Evolutionary conservation across 2,797 vertebrate genomes (phyloP).

Genomic region (Limosa lapponica): DNA sequence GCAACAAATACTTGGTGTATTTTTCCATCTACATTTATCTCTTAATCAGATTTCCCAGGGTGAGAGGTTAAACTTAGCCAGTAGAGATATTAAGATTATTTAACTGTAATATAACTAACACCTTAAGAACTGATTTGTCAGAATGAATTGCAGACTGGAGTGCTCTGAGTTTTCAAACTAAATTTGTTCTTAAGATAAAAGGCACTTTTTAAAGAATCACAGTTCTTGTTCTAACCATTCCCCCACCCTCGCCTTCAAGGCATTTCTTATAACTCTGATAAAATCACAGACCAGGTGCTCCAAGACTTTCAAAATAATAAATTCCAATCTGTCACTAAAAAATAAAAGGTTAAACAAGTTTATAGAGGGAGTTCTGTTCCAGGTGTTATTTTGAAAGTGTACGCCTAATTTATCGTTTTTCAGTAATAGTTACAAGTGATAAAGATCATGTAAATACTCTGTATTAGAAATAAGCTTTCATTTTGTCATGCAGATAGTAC

Average conservation of each 20-base stretch:
- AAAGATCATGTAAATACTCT: slow-evolving; percentile 77
- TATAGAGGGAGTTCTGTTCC: slow-evolving; percentile 71
- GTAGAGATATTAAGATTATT: background rate
- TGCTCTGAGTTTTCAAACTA: slow-evolving; percentile 78
- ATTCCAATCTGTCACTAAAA: slow-evolving; percentile 83
- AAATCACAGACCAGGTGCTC: slow-evolving; percentile 89
- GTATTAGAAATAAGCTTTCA: slow-evolving; percentile 57
- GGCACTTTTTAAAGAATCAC: slow-evolving; percentile 70
- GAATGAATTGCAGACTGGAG: slow-evolving; percentile 84
- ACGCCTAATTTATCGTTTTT: slow-evolving; percentile 75
- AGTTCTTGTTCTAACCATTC: slow-evolving; percentile 67
- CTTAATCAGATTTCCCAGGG: background rate
- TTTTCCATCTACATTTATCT: background rate
- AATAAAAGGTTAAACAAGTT: slow-evolving; percentile 76
- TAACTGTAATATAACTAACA: slow-evolving; percentile 62
- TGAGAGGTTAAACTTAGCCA: background rate
- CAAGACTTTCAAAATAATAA: slow-evolving; percentile 90
- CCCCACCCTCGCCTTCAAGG: slow-evolving; percentile 74
- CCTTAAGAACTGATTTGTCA: slow-evolving; percentile 82
- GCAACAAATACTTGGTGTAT: background rate
- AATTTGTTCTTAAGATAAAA: slow-evolving; percentile 76
- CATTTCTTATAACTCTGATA: slow-evolving; percentile 84
- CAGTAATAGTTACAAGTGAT: slow-evolving; percentile 74
- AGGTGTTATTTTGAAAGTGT: slow-evolving; percentile 81
- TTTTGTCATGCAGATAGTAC: slow-evolving; percentile 59